phyloP scores from a whole-genome alignment of 2,797 vertebrate genomes.

The Enteromius mattozi region DNA sequence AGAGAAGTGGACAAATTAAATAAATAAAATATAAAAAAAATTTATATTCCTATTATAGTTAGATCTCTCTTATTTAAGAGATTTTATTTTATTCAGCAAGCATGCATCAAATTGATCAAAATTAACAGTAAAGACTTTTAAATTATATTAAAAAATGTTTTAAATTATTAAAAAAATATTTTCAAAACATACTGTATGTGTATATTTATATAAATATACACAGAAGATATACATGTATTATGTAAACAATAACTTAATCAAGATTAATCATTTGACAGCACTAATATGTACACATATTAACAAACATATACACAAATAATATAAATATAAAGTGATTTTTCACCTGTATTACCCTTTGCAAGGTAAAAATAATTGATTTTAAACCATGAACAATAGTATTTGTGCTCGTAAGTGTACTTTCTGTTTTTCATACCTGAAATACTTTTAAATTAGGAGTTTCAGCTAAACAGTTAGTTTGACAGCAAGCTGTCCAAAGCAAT shows the following conservation, averaged over 20 bases:
- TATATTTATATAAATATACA: too few species aligned
- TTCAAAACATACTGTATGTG: too few species aligned
- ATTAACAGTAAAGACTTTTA: not conserved
- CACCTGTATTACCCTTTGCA: too few species aligned
- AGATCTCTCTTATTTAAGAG: not conserved
- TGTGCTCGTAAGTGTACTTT: not conserved
- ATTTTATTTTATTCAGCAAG: not conserved
- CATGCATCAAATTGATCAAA: not conserved
- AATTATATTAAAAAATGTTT: not conserved
- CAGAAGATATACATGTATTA: too few species aligned
- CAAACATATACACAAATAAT: not conserved
- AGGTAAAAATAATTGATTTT: not conserved
- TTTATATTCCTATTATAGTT: not conserved
- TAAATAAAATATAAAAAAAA: too few species aligned
- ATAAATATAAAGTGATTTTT: not conserved
- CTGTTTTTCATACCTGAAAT: conserved; percentile 5
- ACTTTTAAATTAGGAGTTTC: not conserved
- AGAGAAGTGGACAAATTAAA: not conserved
- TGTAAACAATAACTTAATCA: too few species aligned
- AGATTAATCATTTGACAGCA: too few species aligned
- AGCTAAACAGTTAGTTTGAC: not conserved
- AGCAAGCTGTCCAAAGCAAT: not conserved
- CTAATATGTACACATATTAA: not conserved
- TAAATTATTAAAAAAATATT: not conserved
- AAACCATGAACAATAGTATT: not conserved